Evolutionary conservation across 2,797 vertebrate species (phyloP), one percentile per base, ranked within the genome.

Genomic region (Lepilemur septentrionalis): DNA sequence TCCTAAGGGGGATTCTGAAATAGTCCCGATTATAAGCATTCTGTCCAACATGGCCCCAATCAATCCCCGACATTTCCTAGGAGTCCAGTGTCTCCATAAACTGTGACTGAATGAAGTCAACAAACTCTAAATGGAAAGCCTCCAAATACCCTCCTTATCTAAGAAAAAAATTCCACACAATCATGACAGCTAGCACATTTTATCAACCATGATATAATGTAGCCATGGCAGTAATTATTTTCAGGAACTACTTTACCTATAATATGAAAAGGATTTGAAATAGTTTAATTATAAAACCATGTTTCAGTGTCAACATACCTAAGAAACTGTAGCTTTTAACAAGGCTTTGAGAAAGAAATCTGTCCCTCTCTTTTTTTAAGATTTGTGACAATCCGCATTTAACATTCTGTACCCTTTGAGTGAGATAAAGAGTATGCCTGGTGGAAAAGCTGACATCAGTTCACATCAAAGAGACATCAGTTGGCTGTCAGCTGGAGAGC

Each of bases 301-400:
- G 91, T 67, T 88, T 75, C 73, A 82, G 46, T 85, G 38, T 72
- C 76, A 87, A 43, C 13, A 30, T 81, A n/a, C 73, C 73, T 72
- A 85, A 95, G 57, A 94, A 87, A 84, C 46, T 78, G 2, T 72
- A 85, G 17, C 38, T 89, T 88, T 91, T 82, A 90, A 69, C 41
- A 89, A 78, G 18, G 22, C 28, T 89, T 85, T 91, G 72, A 20
- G 72, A 73, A 93, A 86, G 20, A 95, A 89, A 78, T 61, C 59
- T 65, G 1, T 81, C 5, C 23, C 11, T 57, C 38, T 35, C 17
- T 67, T 79, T 79, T 25, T 57, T 78, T 35, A 55, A 46, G 35
- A 30, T 65, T 59, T 91, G 11, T 75, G 30, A 78, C 28, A 89
- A 63, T 75, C 18, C n/a, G 22, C 52, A 78, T 91, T 85, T 80